Conservation (phyloP, 2,797 vertebrate genomes). For the Neopelma chrysocephalum region DNA sequence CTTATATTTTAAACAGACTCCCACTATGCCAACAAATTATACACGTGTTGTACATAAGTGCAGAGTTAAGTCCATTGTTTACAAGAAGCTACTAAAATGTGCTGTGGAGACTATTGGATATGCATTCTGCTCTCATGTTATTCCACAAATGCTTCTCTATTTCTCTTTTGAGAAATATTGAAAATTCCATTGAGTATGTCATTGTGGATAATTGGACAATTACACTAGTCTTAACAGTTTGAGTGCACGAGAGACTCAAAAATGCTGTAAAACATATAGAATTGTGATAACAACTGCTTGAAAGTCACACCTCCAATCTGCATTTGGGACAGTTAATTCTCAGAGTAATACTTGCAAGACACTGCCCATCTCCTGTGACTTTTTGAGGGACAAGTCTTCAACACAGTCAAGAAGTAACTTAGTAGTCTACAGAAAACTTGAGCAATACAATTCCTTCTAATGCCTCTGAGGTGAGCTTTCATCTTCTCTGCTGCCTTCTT, state of each 20-base stretch:
- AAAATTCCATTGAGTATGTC: not conserved
- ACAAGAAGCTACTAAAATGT: not conserved
- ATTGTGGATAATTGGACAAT: not conserved
- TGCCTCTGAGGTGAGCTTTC: conserved; percentile 21
- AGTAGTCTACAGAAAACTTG: not conserved
- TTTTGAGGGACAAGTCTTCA: not conserved
- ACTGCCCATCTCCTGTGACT: not conserved
- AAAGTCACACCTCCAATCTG: not conserved
- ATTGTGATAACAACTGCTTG: not conserved
- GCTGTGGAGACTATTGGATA: not conserved
- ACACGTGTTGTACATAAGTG: not conserved
- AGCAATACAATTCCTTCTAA: not conserved
- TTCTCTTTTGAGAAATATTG: not conserved
- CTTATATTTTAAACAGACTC: not conserved
- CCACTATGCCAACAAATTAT: not conserved
- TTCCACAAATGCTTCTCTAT: not conserved
- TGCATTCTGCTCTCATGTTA: not conserved
- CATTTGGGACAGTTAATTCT: not conserved
- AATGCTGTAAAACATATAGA: not conserved
- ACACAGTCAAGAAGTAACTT: conserved; percentile 1
- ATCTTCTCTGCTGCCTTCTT: conserved; percentile 6
- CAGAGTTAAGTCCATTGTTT: not conserved
- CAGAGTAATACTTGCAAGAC: conserved; percentile 19
- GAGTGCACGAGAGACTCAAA: not conserved
- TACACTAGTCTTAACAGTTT: not conserved